These are phyloP conservation scores for Carcina quercana DNA, from an alignment of 2,888 invertebrate species.

Conservation along the genomic window DNA sequence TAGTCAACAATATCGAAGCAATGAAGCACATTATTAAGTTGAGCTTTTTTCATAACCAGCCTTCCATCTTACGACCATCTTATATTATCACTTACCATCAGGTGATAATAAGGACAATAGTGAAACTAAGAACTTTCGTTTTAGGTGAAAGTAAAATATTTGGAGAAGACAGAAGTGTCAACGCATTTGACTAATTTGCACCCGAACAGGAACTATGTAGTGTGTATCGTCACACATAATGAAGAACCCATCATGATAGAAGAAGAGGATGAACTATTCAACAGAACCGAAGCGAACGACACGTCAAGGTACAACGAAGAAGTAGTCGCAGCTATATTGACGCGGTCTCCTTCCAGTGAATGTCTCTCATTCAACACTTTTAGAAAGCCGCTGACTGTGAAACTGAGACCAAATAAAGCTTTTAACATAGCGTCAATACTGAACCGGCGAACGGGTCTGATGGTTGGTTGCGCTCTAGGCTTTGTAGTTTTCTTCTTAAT, in stretches of 20 bases:
- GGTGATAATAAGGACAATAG: too few relatives aligned
- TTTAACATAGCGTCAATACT: slow-evolving; percentile 47
- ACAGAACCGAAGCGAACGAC: slow-evolving; percentile 29
- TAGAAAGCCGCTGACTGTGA: slow-evolving; percentile 36
- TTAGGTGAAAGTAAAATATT: slow-evolving; percentile 55
- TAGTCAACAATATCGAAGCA: too few relatives aligned
- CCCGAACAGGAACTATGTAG: slow-evolving; percentile 50
- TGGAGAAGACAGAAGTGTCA: slow-evolving; percentile 53
- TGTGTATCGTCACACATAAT: slow-evolving; percentile 53
- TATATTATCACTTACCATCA: too few relatives aligned
- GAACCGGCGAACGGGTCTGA: slow-evolving; percentile 60
- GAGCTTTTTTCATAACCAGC: too few relatives aligned
- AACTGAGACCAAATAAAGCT: slow-evolving; percentile 40
- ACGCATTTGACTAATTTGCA: slow-evolving; percentile 46
- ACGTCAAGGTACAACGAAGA: slow-evolving; percentile 49
- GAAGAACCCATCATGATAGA: slow-evolving; percentile 40
- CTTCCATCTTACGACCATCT: too few relatives aligned
- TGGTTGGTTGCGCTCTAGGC: slow-evolving; percentile 63
- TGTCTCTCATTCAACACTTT: slow-evolving; percentile 61
- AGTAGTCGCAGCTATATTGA: slow-evolving; percentile 46
- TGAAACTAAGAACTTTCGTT: too few relatives aligned
- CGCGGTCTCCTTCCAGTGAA: slow-evolving; percentile 60
- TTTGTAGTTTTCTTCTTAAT: slow-evolving; percentile 63
- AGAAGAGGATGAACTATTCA: slow-evolving; percentile 36
- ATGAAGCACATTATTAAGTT: too few relatives aligned